phyloP scores from a whole-genome alignment of 2,797 vertebrate species.

The Neosilurus mollespiculum region DNA sequence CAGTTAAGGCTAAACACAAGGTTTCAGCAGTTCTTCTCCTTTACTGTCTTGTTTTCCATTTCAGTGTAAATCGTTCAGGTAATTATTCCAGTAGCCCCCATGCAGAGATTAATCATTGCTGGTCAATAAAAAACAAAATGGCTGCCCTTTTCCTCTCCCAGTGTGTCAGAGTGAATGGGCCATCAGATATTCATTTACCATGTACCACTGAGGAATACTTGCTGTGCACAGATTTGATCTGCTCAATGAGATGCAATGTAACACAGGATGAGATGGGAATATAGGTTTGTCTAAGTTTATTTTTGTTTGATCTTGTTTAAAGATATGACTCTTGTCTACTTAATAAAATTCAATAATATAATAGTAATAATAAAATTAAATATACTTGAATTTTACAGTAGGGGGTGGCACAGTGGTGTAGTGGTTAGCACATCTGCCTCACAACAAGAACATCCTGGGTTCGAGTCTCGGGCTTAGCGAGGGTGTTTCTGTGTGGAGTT shows the following conservation, averaged over 20 bases:
- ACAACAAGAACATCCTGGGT: too few relatives aligned
- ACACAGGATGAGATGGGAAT: slow-evolving; percentile 32
- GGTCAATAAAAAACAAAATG: slow-evolving; percentile 71
- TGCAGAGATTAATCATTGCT: slow-evolving; percentile 65
- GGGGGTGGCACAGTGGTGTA: too few relatives aligned
- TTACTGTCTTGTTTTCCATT: slow-evolving; percentile 40
- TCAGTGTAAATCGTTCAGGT: slow-evolving; percentile 57
- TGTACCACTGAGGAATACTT: slow-evolving; percentile 63
- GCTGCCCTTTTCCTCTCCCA: slow-evolving; percentile 58
- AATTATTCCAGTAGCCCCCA: slow-evolving; percentile 61
- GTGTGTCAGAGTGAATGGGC: slow-evolving; percentile 47
- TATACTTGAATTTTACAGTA: slow-evolving; percentile 44
- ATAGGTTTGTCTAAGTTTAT: slow-evolving; percentile 27
- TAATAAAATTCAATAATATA: not conserved
- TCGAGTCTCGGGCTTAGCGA: too few relatives aligned
- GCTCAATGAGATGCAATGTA: slow-evolving; percentile 43
- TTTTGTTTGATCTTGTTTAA: slow-evolving; percentile 46
- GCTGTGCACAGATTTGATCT: slow-evolving; percentile 49
- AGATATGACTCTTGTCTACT: slow-evolving; percentile 45
- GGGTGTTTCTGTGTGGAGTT: too few relatives aligned
- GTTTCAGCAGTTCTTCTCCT: slow-evolving; percentile 46
- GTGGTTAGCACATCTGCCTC: too few relatives aligned
- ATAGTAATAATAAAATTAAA: slow-evolving; percentile 26
- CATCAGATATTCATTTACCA: slow-evolving; percentile 67
- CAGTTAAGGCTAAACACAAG: slow-evolving; percentile 47